Percentiles rank a stretch among this genome's conserved stretches.
Evolutionary conservation across 2,888 invertebrate genomes (phyloP).

Genomic region (Ophonus ardosiacus): DNA sequence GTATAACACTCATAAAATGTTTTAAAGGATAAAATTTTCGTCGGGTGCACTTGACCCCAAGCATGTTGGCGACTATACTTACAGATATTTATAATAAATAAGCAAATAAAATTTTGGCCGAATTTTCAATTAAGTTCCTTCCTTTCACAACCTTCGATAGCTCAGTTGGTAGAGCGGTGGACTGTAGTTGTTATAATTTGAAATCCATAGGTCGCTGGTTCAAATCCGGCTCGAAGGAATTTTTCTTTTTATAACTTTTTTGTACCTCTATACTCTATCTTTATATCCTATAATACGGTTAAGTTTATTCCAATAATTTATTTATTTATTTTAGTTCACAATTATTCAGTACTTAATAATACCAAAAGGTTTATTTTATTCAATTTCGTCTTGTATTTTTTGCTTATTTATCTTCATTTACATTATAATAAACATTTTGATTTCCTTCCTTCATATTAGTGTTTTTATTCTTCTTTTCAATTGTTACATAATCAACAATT

Average conservation of each 20-base stretch:
- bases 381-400: too few species aligned
- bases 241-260: slow-evolving; percentile 59
- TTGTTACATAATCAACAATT: neutral
- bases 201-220: slow-evolving; percentile 84
- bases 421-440: too few species aligned
- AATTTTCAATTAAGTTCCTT: neutral
- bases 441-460: neutral
- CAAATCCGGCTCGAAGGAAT: slow-evolving; percentile 83
- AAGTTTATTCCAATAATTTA: too few species aligned
- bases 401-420: too few species aligned
- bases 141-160: slow-evolving; percentile 71
- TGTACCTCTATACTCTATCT: neutral
- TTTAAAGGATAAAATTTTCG: too few species aligned
- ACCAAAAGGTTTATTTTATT: too few species aligned
- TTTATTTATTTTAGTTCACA: too few species aligned
- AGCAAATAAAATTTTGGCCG: neutral
- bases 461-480: neutral
- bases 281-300: neutral
- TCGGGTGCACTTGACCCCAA: too few species aligned
- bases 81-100: neutral
- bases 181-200: slow-evolving; percentile 71
- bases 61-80: too few species aligned
- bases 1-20: too few species aligned
- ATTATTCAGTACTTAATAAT: too few species aligned
- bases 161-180: slow-evolving; percentile 75